A percentile compares a stretch with the other conserved stretches of the same genome.
These are phyloP conservation scores for Xanthorhoe spadicearia DNA, from an alignment of 2,888 invertebrate genomes.

Conservation along the genomic window DNA sequence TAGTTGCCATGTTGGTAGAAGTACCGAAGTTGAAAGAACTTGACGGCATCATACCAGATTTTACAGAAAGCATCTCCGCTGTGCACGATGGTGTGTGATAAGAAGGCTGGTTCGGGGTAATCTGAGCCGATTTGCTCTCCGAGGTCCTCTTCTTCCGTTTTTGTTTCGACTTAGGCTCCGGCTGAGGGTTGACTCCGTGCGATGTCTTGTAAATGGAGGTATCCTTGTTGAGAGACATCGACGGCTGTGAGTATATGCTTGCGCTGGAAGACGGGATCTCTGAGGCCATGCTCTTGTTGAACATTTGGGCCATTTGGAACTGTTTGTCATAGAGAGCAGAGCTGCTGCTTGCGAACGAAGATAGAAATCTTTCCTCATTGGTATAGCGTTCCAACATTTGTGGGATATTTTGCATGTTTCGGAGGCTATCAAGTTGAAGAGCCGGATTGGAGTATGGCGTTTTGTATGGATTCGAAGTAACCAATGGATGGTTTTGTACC, in stretches of 20 bases:
- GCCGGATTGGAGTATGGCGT: conserved; percentile 69
- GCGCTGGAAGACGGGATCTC: conserved; percentile 67
- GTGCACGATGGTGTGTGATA: conserved; percentile 87
- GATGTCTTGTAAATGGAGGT: conserved; percentile 65
- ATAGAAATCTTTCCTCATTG: conserved; percentile 83
- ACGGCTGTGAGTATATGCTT: conserved; percentile 71
- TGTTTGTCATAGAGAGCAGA: conserved; percentile 84
- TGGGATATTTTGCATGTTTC: conserved; percentile 84
- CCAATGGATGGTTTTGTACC: conserved; percentile 69
- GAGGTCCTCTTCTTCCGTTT: conserved; percentile 74
- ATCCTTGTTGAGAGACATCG: conserved; percentile 68
- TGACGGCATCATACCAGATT: conserved; percentile 88
- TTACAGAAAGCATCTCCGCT: conserved; percentile 70
- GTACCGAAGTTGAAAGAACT: conserved; percentile 94
- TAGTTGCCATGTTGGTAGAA: conserved; percentile 85
- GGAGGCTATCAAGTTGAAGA: conserved; percentile 79
- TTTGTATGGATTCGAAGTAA: conserved; percentile 73
- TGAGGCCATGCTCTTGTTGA: conserved; percentile 76
- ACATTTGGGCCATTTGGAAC: conserved; percentile 86
- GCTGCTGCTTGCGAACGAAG: conserved; percentile 73
- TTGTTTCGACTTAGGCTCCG: conserved; percentile 65
- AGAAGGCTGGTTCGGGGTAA: conserved; percentile 67
- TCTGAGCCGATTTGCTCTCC: conserved; percentile 62
- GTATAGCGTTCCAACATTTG: conserved; percentile 86
- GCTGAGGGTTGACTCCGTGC: conserved; percentile 53